phyloP scores from a whole-genome alignment of 2,888 invertebrate genomes.

The Phanerotoma sp. region DNA sequence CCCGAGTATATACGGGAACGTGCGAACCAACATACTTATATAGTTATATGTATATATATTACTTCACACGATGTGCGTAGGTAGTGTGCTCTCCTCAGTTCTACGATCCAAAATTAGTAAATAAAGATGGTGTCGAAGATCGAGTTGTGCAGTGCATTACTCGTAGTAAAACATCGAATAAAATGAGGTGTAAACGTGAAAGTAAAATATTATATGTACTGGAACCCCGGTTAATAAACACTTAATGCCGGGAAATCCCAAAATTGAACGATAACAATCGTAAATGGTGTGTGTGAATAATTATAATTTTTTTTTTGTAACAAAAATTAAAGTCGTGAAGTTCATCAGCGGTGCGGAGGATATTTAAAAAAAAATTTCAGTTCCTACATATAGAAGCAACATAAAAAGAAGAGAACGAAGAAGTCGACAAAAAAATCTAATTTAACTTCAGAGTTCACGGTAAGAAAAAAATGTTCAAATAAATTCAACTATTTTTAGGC shows the following conservation, averaged over 20 bases:
- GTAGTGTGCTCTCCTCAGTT: slow-evolving; percentile 12
- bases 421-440: slow-evolving; percentile 33
- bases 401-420: slow-evolving; percentile 7
- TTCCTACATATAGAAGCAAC: no score
- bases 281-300: no score
- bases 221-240: slow-evolving; percentile 28
- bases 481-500: slow-evolving; percentile 51
- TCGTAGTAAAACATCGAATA: slow-evolving; percentile 44
- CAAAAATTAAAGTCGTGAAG: no score
- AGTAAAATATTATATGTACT: slow-evolving; percentile 31
- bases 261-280: slow-evolving; percentile 23
- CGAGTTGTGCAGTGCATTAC: slow-evolving; percentile 47
- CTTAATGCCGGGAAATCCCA: slow-evolving; percentile 29
- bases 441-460: slow-evolving; percentile 52
- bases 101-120: slow-evolving; percentile 55
- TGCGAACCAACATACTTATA: no score
- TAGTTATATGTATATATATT: neutral
- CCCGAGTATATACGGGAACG: no score
- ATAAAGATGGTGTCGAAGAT: slow-evolving; percentile 54
- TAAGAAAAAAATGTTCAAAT: no score
- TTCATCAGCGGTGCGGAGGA: no score
- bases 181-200: slow-evolving; percentile 48
- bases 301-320: no score
- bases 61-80: no score
- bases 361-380: no score